Percentiles rank a stretch among this genome's conserved stretches.
Conservation (phyloP, 2,797 vertebrate genomes). For the Serranus cabrilla region DNA sequence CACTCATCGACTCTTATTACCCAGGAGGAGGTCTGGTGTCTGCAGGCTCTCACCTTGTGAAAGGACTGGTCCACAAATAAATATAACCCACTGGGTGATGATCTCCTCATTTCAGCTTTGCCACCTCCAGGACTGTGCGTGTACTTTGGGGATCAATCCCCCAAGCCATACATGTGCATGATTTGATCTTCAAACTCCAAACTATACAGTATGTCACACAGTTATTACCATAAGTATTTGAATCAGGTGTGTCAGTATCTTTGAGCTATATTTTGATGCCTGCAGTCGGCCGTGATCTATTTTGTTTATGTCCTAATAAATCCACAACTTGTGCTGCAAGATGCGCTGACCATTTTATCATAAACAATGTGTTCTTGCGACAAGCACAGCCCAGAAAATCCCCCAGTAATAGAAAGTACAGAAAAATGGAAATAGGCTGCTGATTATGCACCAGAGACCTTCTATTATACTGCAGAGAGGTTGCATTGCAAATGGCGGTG, state of each 20-base stretch:
- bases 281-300: background rate
- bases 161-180: background rate
- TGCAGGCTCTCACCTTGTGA: constrained; percentile 12
- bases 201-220: background rate
- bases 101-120: constrained; percentile 18
- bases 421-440: background rate
- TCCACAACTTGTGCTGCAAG: background rate
- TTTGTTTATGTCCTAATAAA: background rate
- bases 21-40: background rate
- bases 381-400: background rate
- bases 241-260: constrained; percentile 1
- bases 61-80: background rate
- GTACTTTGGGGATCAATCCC: background rate
- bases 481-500: background rate
- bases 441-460: constrained; percentile 13
- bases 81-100: constrained; percentile 8
- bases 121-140: constrained; percentile 8
- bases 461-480: background rate
- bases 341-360: background rate
- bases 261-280: background rate
- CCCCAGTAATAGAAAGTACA: background rate
- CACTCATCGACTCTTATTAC: background rate
- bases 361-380: background rate
- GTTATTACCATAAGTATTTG: background rate
- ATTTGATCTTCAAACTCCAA: background rate